Evolutionary conservation across 2,797 vertebrate species (phyloP).

Genomic region (Anabacerthia variegaticeps): DNA sequence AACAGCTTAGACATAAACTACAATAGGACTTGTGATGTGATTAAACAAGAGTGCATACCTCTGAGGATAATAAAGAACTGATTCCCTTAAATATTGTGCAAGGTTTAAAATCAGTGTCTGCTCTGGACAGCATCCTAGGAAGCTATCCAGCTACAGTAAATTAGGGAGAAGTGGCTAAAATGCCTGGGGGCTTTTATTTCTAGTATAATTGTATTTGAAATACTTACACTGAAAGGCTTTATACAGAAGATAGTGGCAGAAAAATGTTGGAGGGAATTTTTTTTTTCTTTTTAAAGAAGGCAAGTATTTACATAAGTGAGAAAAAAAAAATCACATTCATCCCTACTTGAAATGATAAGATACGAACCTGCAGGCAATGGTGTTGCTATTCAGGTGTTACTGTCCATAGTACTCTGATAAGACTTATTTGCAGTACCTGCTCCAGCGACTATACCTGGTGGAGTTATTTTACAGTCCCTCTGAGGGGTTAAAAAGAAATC

Average conservation of each 20-base stretch:
- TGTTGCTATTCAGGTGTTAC: not conserved
- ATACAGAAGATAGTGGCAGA: not conserved
- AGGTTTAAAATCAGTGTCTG: constrained; percentile 21
- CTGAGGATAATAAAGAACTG: constrained; percentile 7
- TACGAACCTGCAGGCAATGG: not conserved
- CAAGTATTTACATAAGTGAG: not conserved
- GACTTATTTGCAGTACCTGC: not conserved
- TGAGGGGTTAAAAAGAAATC: constrained; percentile 42
- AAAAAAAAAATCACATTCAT: not conserved
- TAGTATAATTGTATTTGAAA: not conserved
- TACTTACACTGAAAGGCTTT: not conserved
- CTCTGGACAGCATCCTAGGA: constrained; percentile 20
- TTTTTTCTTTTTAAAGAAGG: not conserved
- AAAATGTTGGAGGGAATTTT: not conserved
- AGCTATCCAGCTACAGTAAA: constrained; percentile 26
- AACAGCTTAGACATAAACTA: constrained; percentile 21
- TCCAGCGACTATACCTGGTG: not conserved
- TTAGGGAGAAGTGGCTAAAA: constrained; percentile 25
- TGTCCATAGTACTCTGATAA: not conserved
- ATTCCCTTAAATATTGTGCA: constrained; percentile 24
- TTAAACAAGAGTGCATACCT: constrained; percentile 34
- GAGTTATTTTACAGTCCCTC: not conserved
- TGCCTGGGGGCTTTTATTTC: not conserved
- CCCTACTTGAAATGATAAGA: not conserved
- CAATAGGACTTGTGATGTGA: not conserved